Evolutionary conservation across 2,888 invertebrate species (phyloP), one percentile per base, ranked within the genome.

Genomic region (Melolontha melolontha): DNA sequence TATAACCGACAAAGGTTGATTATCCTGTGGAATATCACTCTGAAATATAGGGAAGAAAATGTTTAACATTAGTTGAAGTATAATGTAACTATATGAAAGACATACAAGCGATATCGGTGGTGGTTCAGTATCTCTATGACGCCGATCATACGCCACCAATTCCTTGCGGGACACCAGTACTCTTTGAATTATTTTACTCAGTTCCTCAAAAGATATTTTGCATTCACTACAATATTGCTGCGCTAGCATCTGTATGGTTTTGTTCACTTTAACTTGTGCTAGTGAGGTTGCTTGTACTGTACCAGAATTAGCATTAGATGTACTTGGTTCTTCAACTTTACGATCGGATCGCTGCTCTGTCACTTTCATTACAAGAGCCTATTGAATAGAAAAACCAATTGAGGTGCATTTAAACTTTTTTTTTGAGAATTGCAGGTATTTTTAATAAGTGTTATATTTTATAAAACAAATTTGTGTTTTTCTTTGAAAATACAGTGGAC

Each of bases 221-320:
- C 97, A 97, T 77, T 98, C 98, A 52, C 91, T 92, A 81, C 97
- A 96, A 84, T 98, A 98, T 80, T 95, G 94, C 82, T 96, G 96
- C 1, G 97, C 97, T 44, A 98, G 86, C 73, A 95, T 89, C 81
- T 98, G 97, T 76, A 98, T 97, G 59, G 95, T 93, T 80, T 93
- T 91, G 84, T 97, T 97, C 49, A 97, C 84, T 0, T 87, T 85
- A 59, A 84, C 83, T 71, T 85, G 86, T 0, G 85, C 81, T 14
- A 69, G 62, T 10, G 70, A 54, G 7, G 69, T 42, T 0, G 70
- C 66, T 7, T 71, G 71, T 1, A 74, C 72, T 1, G 72, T 16
- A 40, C 73, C 77, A 55, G 71, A 74, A 17, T 74, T 75, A 14
- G 76, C 73, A 44, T 72, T 73, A 8, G 75, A 57, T 1, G 71